phyloP scores from a whole-genome alignment of 2,888 invertebrate species.

The Leucophenga montana region DNA sequence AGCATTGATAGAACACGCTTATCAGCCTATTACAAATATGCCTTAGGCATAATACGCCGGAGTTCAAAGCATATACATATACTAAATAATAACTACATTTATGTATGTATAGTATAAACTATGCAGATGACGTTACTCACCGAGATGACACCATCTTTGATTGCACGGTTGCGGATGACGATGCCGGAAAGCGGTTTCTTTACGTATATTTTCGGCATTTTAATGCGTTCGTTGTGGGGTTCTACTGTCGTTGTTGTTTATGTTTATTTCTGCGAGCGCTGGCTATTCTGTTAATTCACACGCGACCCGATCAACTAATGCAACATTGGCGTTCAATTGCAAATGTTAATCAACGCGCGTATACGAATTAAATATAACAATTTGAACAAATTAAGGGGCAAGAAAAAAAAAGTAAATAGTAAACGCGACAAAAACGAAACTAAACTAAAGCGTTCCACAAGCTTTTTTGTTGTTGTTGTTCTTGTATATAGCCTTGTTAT shows the following conservation, averaged over 20 bases:
- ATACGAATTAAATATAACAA: background rate
- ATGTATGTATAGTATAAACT: too few species aligned
- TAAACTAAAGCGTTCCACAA: too few species aligned
- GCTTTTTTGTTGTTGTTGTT: too few species aligned
- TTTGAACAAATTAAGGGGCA: too few species aligned
- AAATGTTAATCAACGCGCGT: background rate
- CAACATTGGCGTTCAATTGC: background rate
- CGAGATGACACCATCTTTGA: conserved; percentile 91
- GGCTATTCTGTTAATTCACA: background rate
- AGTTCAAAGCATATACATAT: too few species aligned
- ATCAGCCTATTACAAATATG: too few species aligned
- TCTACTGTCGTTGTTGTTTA: background rate
- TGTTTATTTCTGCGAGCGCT: background rate
- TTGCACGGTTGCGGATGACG: conserved; percentile 88
- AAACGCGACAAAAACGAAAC: too few species aligned
- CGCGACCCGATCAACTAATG: background rate
- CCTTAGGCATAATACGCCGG: too few species aligned
- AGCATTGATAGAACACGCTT: background rate
- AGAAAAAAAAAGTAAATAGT: too few species aligned
- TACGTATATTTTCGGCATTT: conserved; percentile 73
- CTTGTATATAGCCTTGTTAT: too few species aligned
- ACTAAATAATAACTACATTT: too few species aligned
- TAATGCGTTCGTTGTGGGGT: conserved; percentile 33
- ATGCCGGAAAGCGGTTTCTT: conserved; percentile 81
- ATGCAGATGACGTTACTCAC: conserved; percentile 58